Percentiles rank a stretch among this genome's conserved stretches.
phyloP scores from a whole-genome alignment of 2,888 invertebrate species.

The Caenorhabditis afra region DNA sequence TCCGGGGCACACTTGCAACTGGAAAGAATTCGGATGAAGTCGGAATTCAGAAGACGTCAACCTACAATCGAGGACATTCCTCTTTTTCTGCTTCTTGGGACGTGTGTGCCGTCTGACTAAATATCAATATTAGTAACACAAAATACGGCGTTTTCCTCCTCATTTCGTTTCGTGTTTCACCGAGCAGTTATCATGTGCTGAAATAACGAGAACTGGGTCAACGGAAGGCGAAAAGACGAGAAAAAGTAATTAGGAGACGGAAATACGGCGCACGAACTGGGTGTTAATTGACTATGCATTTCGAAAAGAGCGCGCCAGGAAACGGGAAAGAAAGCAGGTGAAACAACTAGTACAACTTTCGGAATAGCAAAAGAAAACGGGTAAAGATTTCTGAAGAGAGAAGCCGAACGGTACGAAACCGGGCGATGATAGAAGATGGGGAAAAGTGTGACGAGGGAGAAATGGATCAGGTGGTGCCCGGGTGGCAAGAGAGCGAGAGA shows the following conservation, averaged over 20 bases:
- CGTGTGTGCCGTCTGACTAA: slow-evolving; percentile 8
- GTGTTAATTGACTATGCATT: slow-evolving; percentile 38
- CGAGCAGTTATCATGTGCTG: slow-evolving; percentile 46
- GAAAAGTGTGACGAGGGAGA: slow-evolving; percentile 13
- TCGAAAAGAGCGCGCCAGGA: slow-evolving; percentile 12
- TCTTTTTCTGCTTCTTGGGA: slow-evolving; percentile 6
- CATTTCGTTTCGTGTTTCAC: slow-evolving; percentile 8
- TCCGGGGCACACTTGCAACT: slow-evolving; percentile 77
- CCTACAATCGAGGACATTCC: slow-evolving; percentile 49
- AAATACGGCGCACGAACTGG: slow-evolving; percentile 10
- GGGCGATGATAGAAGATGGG: neutral
- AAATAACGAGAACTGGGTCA: slow-evolving; percentile 1
- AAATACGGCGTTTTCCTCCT: slow-evolving; percentile 41
- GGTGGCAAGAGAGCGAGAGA: slow-evolving; percentile 6
- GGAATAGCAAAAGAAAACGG: neutral
- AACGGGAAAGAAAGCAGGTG: slow-evolving; percentile 6
- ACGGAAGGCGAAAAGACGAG: slow-evolving; percentile 2
- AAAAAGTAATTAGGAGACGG: slow-evolving; percentile 25
- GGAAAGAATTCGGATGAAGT: slow-evolving; percentile 31
- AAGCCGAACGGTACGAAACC: slow-evolving; percentile 18
- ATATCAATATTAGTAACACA: slow-evolving; percentile 31
- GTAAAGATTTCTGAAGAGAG: slow-evolving; percentile 1
- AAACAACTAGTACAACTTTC: slow-evolving; percentile 15
- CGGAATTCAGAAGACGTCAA: slow-evolving; percentile 5
- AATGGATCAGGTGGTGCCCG: slow-evolving; percentile 36